Evolutionary conservation across 2,113 vertebrate genomes (phyloP).

Genomic region (Leucoraja erinaceus): DNA sequence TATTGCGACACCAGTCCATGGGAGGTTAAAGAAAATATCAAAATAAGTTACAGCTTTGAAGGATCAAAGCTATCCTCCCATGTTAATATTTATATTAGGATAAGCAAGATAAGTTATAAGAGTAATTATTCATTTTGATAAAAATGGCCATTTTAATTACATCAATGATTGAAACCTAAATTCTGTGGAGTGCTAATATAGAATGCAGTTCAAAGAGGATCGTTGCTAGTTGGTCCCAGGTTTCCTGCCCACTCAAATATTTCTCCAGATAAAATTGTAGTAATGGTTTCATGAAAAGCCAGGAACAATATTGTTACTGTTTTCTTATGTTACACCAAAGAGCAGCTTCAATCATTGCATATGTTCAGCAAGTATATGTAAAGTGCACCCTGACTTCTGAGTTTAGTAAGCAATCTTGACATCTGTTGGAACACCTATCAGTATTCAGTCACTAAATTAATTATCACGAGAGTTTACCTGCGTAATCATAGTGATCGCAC

Average conservation of each 20-base stretch:
- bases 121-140: not conserved
- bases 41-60: not conserved
- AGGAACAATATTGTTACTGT: conserved; percentile 32
- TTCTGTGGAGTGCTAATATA: conserved; percentile 2
- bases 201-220: not conserved
- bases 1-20: not conserved
- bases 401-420: not conserved
- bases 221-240: not conserved
- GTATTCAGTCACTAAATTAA: not conserved
- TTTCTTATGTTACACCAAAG: not conserved
- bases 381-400: not conserved
- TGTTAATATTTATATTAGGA: conserved; percentile 31
- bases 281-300: not conserved
- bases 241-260: not conserved
- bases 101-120: conserved; percentile 12
- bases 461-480: not conserved
- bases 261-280: not conserved
- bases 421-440: not conserved
- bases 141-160: conserved; percentile 13
- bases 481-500: not conserved
- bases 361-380: not conserved
- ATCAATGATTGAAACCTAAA: not conserved
- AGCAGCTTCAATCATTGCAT: not conserved
- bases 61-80: not conserved
- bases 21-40: not conserved